These are phyloP conservation scores for Amniataba percoides DNA, from an alignment of 2,797 vertebrate genomes.

Conservation along the genomic window DNA sequence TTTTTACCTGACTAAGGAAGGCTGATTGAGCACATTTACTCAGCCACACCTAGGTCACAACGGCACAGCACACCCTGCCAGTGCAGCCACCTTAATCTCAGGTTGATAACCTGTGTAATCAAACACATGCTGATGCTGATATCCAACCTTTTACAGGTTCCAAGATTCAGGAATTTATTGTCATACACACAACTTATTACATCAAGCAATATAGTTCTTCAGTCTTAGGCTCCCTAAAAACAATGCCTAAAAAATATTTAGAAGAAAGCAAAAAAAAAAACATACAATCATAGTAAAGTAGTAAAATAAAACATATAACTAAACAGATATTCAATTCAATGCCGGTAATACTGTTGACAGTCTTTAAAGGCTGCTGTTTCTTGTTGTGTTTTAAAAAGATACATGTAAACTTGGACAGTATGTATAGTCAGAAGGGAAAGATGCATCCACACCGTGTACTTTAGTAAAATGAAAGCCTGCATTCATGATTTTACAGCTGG, in stretches of 20 bases:
- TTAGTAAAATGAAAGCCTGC: neutral
- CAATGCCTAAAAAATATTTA: no score
- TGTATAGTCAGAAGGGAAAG: neutral
- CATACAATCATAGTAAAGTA: neutral
- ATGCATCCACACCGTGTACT: neutral
- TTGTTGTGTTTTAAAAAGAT: neutral
- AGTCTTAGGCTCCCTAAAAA: no score
- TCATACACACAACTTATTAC: no score
- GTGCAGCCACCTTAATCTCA: constrained; percentile 9
- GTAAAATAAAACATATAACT: no score
- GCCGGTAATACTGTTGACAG: no score
- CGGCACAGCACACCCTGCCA: neutral
- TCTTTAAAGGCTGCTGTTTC: neutral
- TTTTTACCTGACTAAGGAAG: constrained; percentile 20
- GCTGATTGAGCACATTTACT: neutral
- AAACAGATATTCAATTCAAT: no score
- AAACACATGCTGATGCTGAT: neutral
- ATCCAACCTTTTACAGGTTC: constrained; percentile 1
- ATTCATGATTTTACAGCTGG: neutral
- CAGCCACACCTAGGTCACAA: constrained; percentile 9
- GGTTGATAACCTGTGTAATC: constrained; percentile 16
- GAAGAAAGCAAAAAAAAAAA: neutral
- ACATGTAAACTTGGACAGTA: neutral
- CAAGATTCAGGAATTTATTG: no score
- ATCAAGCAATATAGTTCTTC: no score